Evolutionary conservation across 1,140 invertebrate genomes (phyloP).

Genomic region (Vanessa atalanta): DNA sequence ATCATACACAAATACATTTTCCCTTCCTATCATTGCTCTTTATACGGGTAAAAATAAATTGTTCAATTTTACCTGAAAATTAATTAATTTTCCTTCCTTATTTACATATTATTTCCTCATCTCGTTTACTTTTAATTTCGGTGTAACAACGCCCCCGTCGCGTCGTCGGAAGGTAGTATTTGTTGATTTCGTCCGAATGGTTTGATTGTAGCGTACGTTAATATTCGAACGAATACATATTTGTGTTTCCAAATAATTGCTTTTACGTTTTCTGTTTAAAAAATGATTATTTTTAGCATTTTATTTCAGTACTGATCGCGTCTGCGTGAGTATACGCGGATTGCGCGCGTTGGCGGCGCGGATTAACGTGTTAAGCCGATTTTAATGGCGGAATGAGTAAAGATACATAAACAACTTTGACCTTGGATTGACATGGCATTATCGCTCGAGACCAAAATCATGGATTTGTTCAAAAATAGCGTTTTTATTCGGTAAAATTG

Average conservation of each 20-base stretch:
- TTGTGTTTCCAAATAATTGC: background rate
- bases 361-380: no score
- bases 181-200: conserved; percentile 2
- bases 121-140: conserved; percentile 1
- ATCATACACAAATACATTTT: background rate
- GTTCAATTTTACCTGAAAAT: background rate
- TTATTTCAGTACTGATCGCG: no score
- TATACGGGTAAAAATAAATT: background rate
- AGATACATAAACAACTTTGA: no score
- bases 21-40: background rate
- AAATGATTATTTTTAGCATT: background rate
- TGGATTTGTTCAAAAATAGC: no score
- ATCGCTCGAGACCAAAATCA: no score
- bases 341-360: no score
- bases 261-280: background rate
- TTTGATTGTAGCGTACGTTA: background rate
- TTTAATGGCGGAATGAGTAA: no score
- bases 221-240: background rate
- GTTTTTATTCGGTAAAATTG: no score
- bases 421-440: no score
- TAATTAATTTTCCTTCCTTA: background rate
- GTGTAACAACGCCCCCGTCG: background rate
- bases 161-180: background rate
- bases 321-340: no score
- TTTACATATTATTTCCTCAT: background rate